Evolutionary conservation across 2,113 vertebrate species (phyloP), one percentile per base, ranked within the genome.

Genomic region (Macrotus californicus): DNA sequence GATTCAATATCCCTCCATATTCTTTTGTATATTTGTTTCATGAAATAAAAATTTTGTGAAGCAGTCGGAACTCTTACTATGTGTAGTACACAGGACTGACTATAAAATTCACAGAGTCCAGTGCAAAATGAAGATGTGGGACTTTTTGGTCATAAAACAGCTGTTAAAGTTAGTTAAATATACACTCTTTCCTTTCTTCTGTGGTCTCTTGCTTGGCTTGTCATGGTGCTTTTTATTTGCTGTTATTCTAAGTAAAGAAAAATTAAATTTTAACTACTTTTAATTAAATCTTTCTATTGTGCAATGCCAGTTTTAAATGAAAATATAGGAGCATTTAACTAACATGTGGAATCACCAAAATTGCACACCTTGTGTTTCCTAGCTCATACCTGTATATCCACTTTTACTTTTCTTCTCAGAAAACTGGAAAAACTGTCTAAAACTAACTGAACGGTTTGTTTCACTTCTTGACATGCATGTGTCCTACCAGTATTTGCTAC

Each of bases 161-260:
- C 72, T 31, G 0, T 64, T 48, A 66, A 48, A 43, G 2, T 16
- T 59, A 39, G 21, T 67, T 41, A 56, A 48, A 29, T 70, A 56
- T 43, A 21, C 16, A 21, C 73, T 88, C 77, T 72, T 64, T 36
- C 26, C 50, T 91, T 77, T 69, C 36, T 84, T 48, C 29, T 16
- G 18, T 18, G 16, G 15, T 64, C 61, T 46, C 48, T 36, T 86
- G 61, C 48, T 70, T 15, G 11, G 11, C 24, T 73, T 54, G 36
- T 64, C 54, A 52, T 16, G 6, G 6, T 59, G 16, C 43, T 67
- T 87, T 86, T 69, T 41, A 31, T 72, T 83, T 92, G 14, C 69
- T 77, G 26, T 83, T 64, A 36, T 70, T 73, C 43, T 85, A 64
- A 84, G 26, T 56, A 73, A 96, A 89, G 50, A 50, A 70, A 61